These are phyloP conservation scores for Crocodylus rhombifer DNA, from an alignment of 2,797 vertebrate genomes.

Conservation along the genomic window DNA sequence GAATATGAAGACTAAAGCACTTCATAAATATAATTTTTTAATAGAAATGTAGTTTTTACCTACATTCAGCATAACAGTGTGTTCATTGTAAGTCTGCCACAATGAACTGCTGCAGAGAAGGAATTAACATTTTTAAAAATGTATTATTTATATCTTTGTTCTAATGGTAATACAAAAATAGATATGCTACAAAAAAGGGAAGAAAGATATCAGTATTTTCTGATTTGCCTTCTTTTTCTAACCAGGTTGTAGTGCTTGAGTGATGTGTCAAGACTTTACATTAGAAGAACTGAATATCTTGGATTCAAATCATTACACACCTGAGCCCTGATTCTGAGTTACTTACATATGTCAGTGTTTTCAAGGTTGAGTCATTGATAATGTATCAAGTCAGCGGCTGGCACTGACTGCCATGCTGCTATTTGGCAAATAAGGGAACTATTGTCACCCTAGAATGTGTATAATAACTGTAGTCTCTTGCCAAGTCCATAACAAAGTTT, in stretches of 20 bases:
- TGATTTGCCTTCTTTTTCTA: neutral
- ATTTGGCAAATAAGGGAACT: constrained; percentile 1
- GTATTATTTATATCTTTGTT: neutral
- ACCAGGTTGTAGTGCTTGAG: too few species aligned
- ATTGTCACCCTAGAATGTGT: neutral
- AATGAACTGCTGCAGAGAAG: neutral
- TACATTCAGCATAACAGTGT: neutral
- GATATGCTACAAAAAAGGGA: neutral
- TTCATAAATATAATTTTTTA: neutral
- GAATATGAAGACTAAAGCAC: neutral
- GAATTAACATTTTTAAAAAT: neutral
- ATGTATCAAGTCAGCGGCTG: neutral
- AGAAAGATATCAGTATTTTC: constrained; percentile 25
- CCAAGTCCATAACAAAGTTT: neutral
- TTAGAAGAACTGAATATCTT: neutral
- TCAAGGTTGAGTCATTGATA: constrained; percentile 27
- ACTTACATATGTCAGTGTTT: neutral
- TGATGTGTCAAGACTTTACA: too few species aligned
- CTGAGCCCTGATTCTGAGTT: constrained; percentile 20
- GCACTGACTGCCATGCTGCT: neutral
- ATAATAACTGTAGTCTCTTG: neutral
- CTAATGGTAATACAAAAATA: constrained; percentile 33
- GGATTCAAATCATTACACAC: constrained; percentile 22
- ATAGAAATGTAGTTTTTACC: neutral
- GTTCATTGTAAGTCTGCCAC: neutral